Conservation (phyloP, 2,888 invertebrate species). For the Mantis religiosa region DNA sequence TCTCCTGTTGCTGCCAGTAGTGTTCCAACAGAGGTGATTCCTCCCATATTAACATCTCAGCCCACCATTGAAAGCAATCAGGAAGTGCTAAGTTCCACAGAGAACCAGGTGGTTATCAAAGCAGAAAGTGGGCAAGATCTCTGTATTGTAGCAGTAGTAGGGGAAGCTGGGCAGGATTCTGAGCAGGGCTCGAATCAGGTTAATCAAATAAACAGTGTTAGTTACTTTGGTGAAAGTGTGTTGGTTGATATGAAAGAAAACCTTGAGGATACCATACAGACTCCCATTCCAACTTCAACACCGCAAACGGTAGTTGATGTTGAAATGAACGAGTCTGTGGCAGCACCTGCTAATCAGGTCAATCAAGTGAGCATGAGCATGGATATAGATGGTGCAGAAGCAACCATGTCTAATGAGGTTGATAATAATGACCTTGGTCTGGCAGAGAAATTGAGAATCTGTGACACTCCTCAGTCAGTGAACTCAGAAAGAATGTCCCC, state of each 20-base stretch:
- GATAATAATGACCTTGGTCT: background rate
- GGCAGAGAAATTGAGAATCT: background rate
- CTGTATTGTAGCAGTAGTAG: background rate
- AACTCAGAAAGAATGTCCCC: background rate
- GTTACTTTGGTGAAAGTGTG: background rate
- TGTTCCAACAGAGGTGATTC: background rate
- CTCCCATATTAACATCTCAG: background rate
- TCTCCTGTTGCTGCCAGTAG: background rate
- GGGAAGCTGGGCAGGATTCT: background rate
- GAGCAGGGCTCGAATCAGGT: background rate
- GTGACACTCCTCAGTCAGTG: background rate
- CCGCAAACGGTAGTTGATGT: background rate
- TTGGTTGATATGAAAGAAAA: background rate
- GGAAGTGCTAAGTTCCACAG: background rate
- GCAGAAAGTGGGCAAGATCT: background rate
- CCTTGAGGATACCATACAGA: background rate
- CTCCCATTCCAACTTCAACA: background rate
- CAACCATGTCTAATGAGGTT: background rate
- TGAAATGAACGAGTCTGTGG: background rate
- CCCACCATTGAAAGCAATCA: background rate
- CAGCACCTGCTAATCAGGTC: background rate
- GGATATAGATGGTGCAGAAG: background rate
- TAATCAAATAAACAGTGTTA: background rate
- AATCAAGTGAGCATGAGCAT: background rate
- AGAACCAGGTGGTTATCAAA: background rate